Evolutionary conservation across 2,888 invertebrate species (phyloP), one percentile per base, ranked within the genome.

Genomic region (Agrochola circellaris): DNA sequence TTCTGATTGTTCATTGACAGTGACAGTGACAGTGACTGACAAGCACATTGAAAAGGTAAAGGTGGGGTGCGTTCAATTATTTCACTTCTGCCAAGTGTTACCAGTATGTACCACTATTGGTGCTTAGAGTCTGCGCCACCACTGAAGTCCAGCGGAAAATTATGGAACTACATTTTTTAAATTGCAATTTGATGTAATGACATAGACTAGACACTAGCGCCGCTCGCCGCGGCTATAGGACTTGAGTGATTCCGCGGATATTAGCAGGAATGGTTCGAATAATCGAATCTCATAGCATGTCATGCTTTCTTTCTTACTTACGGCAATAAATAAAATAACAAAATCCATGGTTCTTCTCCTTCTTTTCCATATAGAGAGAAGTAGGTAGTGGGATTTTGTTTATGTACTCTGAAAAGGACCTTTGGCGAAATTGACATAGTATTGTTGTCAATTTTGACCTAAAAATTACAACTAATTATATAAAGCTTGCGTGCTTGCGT

Each of bases 401-500:
- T 58, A 48, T 1, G 38, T 38, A 58, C 17, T 51, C 23, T 62
- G 8, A 9, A 64, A n/a, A 38, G 2, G 6, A 42, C 38, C 9
- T 2, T 73, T 8, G 38, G 17, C 23, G 38, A 42, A 60, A 51
- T n/a, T 9, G 4, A 9, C 38, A 42, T 42, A 9, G 9, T 11
- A 42, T 42, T 42, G n/a, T 26, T 61, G 48, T 42, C 51, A 34
- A 75, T 30, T 45, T 48, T 76, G 66, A 58, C 65, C 38, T 48
- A 34, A 58, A 73, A 60, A 20, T 62, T 23, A 13, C 23, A 38
- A 9, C 1, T 13, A n/a, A n/a, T n/a, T n/a, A n/a, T n/a, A n/a
- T n/a, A n/a, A n/a, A n/a, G n/a, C n/a, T n/a, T n/a, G n/a, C n/a
- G n/a, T n/a, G 4, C 45, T 23, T 20, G 7, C 48, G 8, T 45